phyloP scores from a whole-genome alignment of 2,113 vertebrate species.

The Elephas maximus region DNA sequence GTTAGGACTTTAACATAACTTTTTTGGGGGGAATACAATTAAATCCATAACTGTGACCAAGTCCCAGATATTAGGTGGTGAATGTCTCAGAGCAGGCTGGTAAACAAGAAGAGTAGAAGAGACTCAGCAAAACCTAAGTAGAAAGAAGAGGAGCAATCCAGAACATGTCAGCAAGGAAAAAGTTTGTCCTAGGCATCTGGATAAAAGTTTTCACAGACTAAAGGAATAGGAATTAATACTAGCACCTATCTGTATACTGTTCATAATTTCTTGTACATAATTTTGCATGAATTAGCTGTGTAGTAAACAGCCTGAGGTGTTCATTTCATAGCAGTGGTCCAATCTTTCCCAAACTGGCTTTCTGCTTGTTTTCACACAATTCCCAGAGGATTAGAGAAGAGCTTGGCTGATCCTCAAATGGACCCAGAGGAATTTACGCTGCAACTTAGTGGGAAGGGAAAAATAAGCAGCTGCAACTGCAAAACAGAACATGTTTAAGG shows the following conservation, averaged over 20 bases:
- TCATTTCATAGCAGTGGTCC: conserved; percentile 1
- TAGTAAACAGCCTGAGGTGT: background rate
- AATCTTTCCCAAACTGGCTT: background rate
- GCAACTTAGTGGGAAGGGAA: background rate
- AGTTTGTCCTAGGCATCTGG: background rate
- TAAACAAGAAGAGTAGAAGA: background rate
- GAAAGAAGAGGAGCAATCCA: conserved; percentile 8
- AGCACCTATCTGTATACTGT: background rate
- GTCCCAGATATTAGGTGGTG: background rate
- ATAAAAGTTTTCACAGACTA: background rate
- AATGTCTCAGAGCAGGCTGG: background rate
- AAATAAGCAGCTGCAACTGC: background rate
- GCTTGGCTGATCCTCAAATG: background rate
- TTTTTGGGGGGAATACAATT: too few relatives aligned
- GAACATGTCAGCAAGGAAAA: background rate
- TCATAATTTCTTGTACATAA: conserved; percentile 29
- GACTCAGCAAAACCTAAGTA: background rate
- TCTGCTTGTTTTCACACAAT: conserved; percentile 44
- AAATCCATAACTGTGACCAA: background rate
- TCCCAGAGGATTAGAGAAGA: conserved; percentile 31
- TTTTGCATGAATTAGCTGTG: background rate
- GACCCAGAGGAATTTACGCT: background rate
- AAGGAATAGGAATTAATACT: background rate
- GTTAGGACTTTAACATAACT: too few relatives aligned
- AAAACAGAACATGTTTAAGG: conserved; percentile 29